Evolutionary conservation across 2,888 invertebrate genomes (phyloP), one percentile per base, ranked within the genome.

Genomic region (Amphipyra berbera): DNA sequence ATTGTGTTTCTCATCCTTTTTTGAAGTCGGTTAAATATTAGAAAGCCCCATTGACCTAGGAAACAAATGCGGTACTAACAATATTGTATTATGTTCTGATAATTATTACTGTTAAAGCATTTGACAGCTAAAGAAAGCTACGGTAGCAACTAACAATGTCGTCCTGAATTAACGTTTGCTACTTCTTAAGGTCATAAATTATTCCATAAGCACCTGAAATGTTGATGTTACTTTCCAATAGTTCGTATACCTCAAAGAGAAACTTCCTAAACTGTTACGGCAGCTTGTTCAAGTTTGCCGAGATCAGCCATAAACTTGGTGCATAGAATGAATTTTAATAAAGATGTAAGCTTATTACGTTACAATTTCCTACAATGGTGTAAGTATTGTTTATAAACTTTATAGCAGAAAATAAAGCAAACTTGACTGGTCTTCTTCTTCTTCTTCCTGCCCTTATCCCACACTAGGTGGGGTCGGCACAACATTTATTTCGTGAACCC

Each of bases 201-300:
- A 49, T 73, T 53, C 47, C 40, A 37, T 6, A 35, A 45, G 35
- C 35, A 62, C 14, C 57, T 61, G 52, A 33, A 68, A 68, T 72
- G 59, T 72, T 38, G 44, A 68, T 58, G 52, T 52, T 37, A 38
- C 41, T 65, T 38, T 53, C 33, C 46, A 62, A 63, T 49, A 61
- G 67, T 59, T 75, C 42, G 42, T 61, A 61, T 53, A 62, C 52
- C 21, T 30, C 48, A 61, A 53, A 44, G 55, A 38, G 50, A 54
- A 75, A 79, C 74, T 80, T 78, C 33, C 40, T 52, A 79, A 74
- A 78, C 72, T 66, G 67, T 77, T 73, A 63, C 59, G 72, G 63
- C 72, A 68, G 71, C 55, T 67, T 63, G 67, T 59, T 57, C 56
- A 75, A 78, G 69, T 78, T 75, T 27, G 48, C 46, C 54, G 54